Evolutionary conservation across 2,113 vertebrate species (phyloP).

Genomic region (Hippolais icterina): DNA sequence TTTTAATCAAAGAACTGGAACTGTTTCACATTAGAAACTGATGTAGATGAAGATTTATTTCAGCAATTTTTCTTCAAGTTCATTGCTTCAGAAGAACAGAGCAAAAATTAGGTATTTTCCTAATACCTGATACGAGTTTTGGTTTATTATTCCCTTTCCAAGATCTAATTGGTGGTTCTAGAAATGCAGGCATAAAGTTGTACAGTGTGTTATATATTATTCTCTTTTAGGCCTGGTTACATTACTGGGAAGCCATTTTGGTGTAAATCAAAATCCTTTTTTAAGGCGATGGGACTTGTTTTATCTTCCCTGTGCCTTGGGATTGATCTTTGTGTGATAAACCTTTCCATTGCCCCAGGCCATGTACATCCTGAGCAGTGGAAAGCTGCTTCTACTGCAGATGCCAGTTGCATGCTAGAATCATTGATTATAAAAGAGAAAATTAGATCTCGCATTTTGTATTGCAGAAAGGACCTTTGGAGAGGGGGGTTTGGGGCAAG

Average conservation of each 20-base stretch:
- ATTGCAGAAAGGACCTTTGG: background rate
- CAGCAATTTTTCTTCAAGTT: background rate
- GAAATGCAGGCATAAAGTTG: background rate
- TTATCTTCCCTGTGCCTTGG: background rate
- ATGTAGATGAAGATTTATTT: conserved; percentile 46
- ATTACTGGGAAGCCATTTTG: background rate
- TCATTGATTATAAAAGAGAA: background rate
- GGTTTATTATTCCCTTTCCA: background rate
- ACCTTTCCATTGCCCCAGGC: background rate
- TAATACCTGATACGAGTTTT: background rate
- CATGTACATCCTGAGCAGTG: background rate
- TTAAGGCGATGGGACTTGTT: background rate
- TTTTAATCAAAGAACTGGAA: conserved; percentile 50
- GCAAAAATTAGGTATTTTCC: background rate
- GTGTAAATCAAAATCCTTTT: background rate
- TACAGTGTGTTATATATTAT: background rate
- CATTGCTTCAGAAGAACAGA: background rate
- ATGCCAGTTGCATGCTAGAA: background rate
- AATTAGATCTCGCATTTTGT: background rate
- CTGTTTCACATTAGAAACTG: background rate
- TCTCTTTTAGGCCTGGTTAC: background rate
- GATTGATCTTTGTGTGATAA: background rate
- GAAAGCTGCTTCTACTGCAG: background rate
- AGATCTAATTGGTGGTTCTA: background rate
- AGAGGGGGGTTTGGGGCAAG: background rate